Percentiles rank a stretch among this genome's conserved stretches.
These are phyloP conservation scores for Dermochelys coriacea DNA, from an alignment of 2,797 vertebrate genomes.

Conservation along the genomic window DNA sequence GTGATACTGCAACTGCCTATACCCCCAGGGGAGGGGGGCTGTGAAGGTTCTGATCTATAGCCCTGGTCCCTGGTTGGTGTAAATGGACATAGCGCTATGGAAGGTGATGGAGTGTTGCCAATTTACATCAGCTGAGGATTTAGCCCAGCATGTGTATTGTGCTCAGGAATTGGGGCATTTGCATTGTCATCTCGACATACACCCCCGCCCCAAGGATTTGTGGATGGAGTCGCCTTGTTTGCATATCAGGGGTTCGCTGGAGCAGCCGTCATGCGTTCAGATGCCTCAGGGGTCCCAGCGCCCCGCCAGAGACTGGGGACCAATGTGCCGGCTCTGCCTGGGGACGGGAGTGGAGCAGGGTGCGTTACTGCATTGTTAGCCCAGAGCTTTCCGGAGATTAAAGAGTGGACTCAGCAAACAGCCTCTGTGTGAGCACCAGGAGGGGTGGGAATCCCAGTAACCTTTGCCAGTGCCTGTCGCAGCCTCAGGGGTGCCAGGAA, in stretches of 20 bases:
- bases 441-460: not conserved
- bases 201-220: not conserved
- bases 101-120: not conserved
- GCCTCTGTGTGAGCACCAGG: not conserved
- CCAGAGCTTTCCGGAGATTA: not conserved
- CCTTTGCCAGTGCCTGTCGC: not conserved
- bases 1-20: not conserved
- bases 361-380: not conserved
- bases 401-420: not conserved
- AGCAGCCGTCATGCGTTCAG: not conserved
- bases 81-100: not conserved
- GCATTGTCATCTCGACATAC: not conserved
- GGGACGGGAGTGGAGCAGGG: not conserved
- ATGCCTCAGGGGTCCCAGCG: not conserved
- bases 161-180: not conserved
- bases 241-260: not conserved
- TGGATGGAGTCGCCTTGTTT: not conserved
- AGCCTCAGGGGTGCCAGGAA: not conserved
- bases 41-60: not conserved
- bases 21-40: not conserved
- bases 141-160: not conserved
- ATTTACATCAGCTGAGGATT: not conserved
- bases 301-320: not conserved
- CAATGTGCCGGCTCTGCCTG: not conserved
- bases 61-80: not conserved